Evolutionary conservation across 2,113 vertebrate species (phyloP).

Genomic region (Vireo altiloquus): DNA sequence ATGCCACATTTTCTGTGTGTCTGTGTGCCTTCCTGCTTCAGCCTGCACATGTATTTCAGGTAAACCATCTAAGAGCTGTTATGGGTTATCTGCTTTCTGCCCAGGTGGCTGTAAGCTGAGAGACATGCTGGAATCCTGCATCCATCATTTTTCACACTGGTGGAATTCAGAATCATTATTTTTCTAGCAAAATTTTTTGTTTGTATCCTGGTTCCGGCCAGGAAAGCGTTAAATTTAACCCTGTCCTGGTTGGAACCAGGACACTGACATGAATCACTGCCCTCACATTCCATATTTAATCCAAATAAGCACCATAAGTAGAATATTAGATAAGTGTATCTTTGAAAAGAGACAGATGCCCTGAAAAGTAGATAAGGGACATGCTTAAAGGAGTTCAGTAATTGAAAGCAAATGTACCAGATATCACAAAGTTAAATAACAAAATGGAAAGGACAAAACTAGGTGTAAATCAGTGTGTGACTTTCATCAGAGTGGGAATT

Average conservation of each 20-base stretch:
- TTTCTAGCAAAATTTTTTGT: neutral
- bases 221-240: neutral
- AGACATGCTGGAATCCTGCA: neutral
- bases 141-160: neutral
- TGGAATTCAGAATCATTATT: neutral
- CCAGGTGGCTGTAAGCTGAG: neutral
- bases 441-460: neutral
- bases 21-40: neutral
- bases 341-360: neutral
- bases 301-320: neutral
- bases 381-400: neutral
- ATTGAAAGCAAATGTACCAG: neutral
- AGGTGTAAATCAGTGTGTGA: neutral
- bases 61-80: neutral
- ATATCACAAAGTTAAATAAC: neutral
- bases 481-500: neutral
- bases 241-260: neutral
- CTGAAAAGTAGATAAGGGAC: neutral
- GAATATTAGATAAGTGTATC: neutral
- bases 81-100: neutral
- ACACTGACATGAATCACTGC: neutral
- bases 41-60: neutral
- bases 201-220: neutral
- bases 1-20: neutral
- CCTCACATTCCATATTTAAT: accelerated